phyloP scores from a whole-genome alignment of 2,797 vertebrate species.

The Hippocampus kuda region DNA sequence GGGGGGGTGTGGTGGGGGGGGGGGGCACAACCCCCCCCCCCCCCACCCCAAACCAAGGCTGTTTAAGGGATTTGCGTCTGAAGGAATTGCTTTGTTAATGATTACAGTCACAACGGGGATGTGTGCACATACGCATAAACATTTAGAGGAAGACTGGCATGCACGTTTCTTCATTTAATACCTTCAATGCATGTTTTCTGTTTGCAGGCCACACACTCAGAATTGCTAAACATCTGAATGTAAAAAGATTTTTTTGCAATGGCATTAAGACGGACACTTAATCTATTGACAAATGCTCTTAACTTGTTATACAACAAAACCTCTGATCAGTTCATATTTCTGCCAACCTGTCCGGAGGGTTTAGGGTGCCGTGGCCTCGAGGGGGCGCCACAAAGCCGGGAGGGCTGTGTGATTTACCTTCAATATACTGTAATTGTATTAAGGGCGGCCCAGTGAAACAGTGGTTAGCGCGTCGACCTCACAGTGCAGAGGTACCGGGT shows the following conservation, averaged over 20 bases:
- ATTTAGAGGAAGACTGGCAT: conserved; percentile 25
- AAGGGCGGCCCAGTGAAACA: too few species aligned
- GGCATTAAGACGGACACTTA: background rate
- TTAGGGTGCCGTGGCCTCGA: too few species aligned
- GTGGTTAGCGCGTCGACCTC: too few species aligned
- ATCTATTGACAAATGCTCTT: background rate
- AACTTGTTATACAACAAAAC: background rate
- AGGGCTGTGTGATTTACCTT: too few species aligned
- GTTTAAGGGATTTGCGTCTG: conserved; percentile 74
- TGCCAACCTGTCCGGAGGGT: background rate
- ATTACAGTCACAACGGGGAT: conserved; percentile 53
- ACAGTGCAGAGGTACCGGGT: too few species aligned
- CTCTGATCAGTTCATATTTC: background rate
- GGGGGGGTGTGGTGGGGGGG: background rate
- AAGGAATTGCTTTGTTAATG: conserved; percentile 70
- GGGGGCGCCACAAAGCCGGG: too few species aligned
- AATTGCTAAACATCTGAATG: conserved; percentile 21
- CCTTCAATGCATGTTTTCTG: conserved; percentile 41
- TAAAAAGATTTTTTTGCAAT: conserved; percentile 2
- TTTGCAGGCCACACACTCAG: conserved; percentile 39
- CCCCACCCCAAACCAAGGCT: conserved; percentile 64
- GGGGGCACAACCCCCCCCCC: conserved; percentile 59
- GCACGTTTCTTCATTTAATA: conserved; percentile 41
- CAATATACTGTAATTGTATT: too few species aligned
- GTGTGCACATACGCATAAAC: conserved; percentile 5